Evolutionary conservation across 2,888 invertebrate species (phyloP), one percentile per base, ranked within the genome.

Genomic region (Drosophila formosana): DNA sequence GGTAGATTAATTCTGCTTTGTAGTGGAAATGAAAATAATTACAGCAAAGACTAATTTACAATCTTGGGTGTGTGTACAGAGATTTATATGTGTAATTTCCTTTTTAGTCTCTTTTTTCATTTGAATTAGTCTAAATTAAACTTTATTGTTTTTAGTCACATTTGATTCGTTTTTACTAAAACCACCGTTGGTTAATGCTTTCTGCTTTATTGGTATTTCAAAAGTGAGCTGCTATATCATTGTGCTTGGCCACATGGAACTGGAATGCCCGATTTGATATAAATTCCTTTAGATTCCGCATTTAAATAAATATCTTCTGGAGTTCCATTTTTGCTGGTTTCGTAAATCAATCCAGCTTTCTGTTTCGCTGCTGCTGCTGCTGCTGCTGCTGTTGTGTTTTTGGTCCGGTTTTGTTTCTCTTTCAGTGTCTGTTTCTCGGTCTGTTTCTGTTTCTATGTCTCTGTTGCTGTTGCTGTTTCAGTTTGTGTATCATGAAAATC

Each of bases 311-410:
- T 66, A 50, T 49, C 37, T 60, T 57, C 50, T 73, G 46, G 45
- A 73, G 61, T 72, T 56, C 39, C 37, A 50, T 37, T 30, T 30
- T 65, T 60, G 50, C 23, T 51, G 45, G 26, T 65, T 72, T 72
- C 53, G 53, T 78, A 73, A 78, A 66, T 30, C 45, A 55, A 32
- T 72, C 37, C 26, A 78, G 74, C 74, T 75, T 73, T 73, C 60
- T 72, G 75, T 78, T 66, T 77, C 72, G 41, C n/a, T 23, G 18
- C 32, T 32, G 37, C 34, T 37, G 13, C n/a, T n/a, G n/a, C n/a
- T n/a, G 47, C 7, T 39, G 39, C 13, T 39, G 39, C 13, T 39
- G 9, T 49, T 39, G 37, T 41, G 28, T 41, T 43, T 43, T 23
- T 43, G 26, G 60, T 72, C 75, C 61, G 75, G 72, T 72, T 72